Evolutionary conservation across 2,797 vertebrate genomes (phyloP).

Genomic region (Potorous gilbertii): DNA sequence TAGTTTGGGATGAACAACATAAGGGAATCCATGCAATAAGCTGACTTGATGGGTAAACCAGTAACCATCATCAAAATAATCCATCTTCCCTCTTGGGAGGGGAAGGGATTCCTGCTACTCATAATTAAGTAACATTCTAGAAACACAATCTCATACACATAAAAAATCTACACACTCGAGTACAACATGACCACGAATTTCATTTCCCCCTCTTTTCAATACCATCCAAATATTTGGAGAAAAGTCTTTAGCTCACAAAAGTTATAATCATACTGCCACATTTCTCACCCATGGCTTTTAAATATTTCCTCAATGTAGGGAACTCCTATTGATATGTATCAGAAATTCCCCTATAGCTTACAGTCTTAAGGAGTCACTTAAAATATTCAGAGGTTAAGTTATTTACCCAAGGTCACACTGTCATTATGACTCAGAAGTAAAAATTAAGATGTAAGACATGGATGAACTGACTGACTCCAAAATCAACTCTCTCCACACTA

Average conservation of each 20-base stretch:
- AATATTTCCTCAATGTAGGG: not conserved
- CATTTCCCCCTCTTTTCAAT: not conserved
- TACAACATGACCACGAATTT: not conserved
- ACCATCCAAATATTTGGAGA: conserved; percentile 10
- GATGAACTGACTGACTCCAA: not conserved
- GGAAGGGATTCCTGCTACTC: not conserved
- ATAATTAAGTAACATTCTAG: conserved; percentile 25
- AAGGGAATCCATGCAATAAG: not conserved
- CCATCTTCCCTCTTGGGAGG: not conserved
- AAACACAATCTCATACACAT: not conserved
- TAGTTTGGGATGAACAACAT: not conserved
- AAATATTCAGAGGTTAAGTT: not conserved
- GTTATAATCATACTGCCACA: conserved; percentile 27
- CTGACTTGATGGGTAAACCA: not conserved
- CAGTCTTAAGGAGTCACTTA: not conserved
- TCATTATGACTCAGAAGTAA: not conserved
- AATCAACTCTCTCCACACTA: not conserved
- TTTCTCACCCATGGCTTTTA: conserved; percentile 12
- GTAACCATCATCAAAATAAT: not conserved
- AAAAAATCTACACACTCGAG: not conserved
- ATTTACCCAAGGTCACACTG: not conserved
- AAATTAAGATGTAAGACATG: not conserved
- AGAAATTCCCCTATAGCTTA: not conserved
- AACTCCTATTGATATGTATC: not conserved
- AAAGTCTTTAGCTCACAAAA: conserved; percentile 23